Conservation (phyloP, 1,140 invertebrate species). For the Trichonephila clavipes region DNA sequence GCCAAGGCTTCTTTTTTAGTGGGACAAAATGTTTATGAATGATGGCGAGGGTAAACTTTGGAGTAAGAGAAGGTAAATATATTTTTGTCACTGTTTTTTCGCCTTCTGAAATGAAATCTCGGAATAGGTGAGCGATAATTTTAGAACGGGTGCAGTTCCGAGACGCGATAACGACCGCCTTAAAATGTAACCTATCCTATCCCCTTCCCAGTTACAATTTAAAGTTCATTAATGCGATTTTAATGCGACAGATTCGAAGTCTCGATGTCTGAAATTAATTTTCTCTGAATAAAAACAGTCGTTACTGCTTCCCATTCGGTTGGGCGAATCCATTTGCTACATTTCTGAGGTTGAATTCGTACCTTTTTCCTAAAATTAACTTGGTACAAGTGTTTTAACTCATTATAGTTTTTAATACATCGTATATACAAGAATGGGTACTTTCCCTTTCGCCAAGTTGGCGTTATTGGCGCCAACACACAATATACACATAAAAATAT, state of each 20-base stretch:
- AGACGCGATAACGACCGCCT: conserved; percentile 62
- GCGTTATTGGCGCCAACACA: too few species aligned
- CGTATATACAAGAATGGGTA: too few species aligned
- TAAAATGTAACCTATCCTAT: conserved; percentile 24
- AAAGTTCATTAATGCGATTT: conserved; percentile 68
- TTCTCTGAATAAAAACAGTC: too few species aligned
- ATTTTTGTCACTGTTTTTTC: conserved; percentile 54
- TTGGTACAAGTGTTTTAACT: too few species aligned
- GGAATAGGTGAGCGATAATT: conserved; percentile 13
- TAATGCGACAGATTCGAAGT: background rate
- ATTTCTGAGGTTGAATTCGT: too few species aligned
- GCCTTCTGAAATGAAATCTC: conserved; percentile 42
- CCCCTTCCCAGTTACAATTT: background rate
- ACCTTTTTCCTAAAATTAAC: too few species aligned
- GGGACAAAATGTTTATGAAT: conserved; percentile 74
- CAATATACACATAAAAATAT: too few species aligned
- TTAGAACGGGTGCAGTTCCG: conserved; percentile 20
- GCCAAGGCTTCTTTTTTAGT: conserved; percentile 69
- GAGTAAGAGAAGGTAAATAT: conserved; percentile 57
- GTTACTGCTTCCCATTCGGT: too few species aligned
- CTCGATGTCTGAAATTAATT: too few species aligned
- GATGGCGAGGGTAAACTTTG: conserved; percentile 49
- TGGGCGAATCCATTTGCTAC: too few species aligned
- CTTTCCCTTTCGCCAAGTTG: too few species aligned
- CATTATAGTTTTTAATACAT: too few species aligned